Base-by-base conservation (phyloP, 2,888 invertebrate genomes). In the Danaus chrysippus region DNA sequence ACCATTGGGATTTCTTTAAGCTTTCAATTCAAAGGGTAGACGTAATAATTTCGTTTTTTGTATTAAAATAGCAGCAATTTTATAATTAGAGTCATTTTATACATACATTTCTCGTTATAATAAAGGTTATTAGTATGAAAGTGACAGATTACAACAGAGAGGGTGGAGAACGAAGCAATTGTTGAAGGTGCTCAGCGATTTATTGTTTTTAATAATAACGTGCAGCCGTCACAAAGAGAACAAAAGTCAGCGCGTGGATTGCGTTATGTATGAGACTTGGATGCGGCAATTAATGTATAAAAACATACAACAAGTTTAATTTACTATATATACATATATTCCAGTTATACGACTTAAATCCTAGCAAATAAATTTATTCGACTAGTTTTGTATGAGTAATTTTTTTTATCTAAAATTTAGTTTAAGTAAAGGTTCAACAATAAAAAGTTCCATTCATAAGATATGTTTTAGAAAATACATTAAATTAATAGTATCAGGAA, bases 181-280 rank as follows among this genome's bases (percentile, higher is more conserved):
- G 87, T 87, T 83, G 86, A 86, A 86, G 86, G 85, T 87, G 83
- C 86, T 84, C 87, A 81, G 87, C 89, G 88, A 91, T 91, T 91
- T 91, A 91, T 91, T 90, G 91, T 90, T 91, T 91, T 91, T 90
- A 91, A 91, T 91, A 91, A 91, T 91, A 90, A 88, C 88, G 88
- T 84, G 88, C 86, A 83, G 79, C 81, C 81, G 84, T 86, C 86
- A 88, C 87, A 89, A 90, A 89, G 86, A 84, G 88, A 86, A 88
- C 87, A 87, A 89, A 88, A 90, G 86, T 85, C 81, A 79, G 79
- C 78, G 77, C 77, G 73, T 72, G 72, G 65, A 70, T 42, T 59
- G 54, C 52, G 19, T 62, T 10, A 49, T 53, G 54, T 66, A 59
- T 55, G 62, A 63, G 46, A 42, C 1, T 1, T 69, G 69, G 73